These are phyloP conservation scores for Agrypnus murinus DNA, from an alignment of 2,888 invertebrate species.

Conservation along the genomic window DNA sequence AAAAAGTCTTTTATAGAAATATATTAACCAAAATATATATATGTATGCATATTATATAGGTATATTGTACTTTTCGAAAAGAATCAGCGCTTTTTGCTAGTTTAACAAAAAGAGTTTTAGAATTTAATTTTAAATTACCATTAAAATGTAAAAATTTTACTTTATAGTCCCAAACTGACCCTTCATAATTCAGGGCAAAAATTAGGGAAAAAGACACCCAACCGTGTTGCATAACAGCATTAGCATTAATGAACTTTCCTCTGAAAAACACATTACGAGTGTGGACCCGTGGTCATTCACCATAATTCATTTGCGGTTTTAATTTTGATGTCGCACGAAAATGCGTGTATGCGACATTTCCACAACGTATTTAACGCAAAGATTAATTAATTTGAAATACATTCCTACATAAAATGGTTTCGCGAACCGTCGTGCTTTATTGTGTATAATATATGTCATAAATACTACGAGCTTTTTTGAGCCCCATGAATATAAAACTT, in stretches of 20 bases:
- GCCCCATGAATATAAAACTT: too few relatives aligned
- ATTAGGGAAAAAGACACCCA: slow-evolving; percentile 16
- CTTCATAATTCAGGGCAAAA: slow-evolving; percentile 14
- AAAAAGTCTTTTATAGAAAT: too few relatives aligned
- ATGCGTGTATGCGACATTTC: slow-evolving; percentile 20
- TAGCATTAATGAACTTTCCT: slow-evolving; percentile 26
- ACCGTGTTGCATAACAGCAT: slow-evolving; percentile 27
- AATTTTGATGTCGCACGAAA: slow-evolving; percentile 25
- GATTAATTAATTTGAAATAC: slow-evolving; percentile 28
- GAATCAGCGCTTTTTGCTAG: too few relatives aligned
- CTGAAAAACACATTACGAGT: slow-evolving; percentile 27
- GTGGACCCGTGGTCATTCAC: slow-evolving; percentile 16
- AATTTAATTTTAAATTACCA: slow-evolving; percentile 8
- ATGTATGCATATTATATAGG: too few relatives aligned
- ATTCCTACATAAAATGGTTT: slow-evolving; percentile 7
- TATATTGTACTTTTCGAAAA: too few relatives aligned
- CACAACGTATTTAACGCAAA: slow-evolving; percentile 16
- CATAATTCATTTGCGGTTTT: slow-evolving; percentile 30
- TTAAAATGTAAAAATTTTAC: slow-evolving; percentile 1
- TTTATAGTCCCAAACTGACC: slow-evolving; percentile 4
- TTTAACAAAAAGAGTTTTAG: background rate
- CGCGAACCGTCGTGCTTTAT: slow-evolving; percentile 5
- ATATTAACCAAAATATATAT: too few relatives aligned
- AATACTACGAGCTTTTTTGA: background rate
- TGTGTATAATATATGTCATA: slow-evolving; percentile 7